Conservation (phyloP, 2,888 invertebrate species). For the Belgica antarctica region DNA sequence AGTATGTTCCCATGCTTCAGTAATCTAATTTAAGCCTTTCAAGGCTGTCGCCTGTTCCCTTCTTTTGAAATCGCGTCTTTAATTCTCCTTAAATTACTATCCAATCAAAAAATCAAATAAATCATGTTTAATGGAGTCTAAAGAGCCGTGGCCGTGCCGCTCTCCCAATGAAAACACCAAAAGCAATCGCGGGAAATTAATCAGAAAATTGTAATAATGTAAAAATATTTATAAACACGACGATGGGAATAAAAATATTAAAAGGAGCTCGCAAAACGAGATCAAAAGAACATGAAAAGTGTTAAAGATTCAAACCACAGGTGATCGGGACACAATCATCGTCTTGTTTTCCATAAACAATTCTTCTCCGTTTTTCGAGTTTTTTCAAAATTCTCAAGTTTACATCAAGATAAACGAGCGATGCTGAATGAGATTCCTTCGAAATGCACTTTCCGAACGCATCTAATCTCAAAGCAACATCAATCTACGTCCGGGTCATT, state of each 20-base stretch:
- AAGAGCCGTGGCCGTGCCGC: conserved; percentile 23
- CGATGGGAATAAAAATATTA: conserved; percentile 28
- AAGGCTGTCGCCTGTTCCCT: conserved; percentile 2
- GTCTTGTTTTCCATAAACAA: conserved; percentile 14
- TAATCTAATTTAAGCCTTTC: conserved; percentile 39
- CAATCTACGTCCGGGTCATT: neutral
- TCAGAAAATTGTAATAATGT: conserved; percentile 35
- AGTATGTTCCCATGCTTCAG: conserved; percentile 15
- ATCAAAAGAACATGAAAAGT: conserved; percentile 4
- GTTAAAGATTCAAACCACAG: conserved; percentile 38
- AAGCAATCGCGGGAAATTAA: conserved; percentile 32
- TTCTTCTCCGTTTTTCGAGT: neutral
- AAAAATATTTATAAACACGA: conserved; percentile 32
- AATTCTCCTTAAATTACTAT: conserved; percentile 19
- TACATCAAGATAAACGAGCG: neutral
- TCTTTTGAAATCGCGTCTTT: neutral
- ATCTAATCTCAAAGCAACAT: neutral
- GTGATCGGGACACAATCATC: conserved; percentile 27
- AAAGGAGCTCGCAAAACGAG: neutral
- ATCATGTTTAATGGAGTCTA: conserved; percentile 41
- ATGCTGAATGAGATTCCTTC: neutral
- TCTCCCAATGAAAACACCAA: conserved; percentile 4
- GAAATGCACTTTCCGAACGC: neutral
- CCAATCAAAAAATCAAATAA: conserved; percentile 42
- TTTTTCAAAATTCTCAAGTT: neutral